Evolutionary conservation across 2,888 invertebrate species (phyloP).

Genomic region (Patella caerulea): DNA sequence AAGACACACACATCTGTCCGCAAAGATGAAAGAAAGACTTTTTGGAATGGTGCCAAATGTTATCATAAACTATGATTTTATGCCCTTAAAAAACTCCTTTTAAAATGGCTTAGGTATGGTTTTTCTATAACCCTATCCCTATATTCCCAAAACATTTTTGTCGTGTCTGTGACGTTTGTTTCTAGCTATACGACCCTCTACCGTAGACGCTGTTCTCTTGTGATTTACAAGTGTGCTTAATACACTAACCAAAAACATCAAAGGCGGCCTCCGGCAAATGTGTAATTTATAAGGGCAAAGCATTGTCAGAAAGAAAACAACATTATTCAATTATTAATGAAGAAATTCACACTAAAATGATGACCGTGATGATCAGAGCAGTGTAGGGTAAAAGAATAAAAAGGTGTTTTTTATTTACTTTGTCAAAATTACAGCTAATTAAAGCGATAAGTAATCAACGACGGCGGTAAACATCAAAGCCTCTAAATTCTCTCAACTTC

Average conservation of each 20-base stretch:
- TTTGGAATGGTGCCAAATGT: neutral
- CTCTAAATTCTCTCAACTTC: slow-evolving; percentile 55
- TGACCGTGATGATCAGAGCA: neutral
- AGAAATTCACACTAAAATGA: neutral
- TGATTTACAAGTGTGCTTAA: slow-evolving; percentile 47
- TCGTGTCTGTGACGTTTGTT: neutral
- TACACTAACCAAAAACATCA: slow-evolving; percentile 48
- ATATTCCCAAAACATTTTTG: neutral
- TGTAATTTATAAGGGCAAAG: slow-evolving; percentile 58
- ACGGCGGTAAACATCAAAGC: slow-evolving; percentile 48
- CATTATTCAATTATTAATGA: slow-evolving; percentile 14
- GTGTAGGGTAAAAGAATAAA: slow-evolving; percentile 4
- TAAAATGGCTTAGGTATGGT: neutral
- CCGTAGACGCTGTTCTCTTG: neutral
- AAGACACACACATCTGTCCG: slow-evolving; percentile 5
- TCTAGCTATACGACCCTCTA: too few relatives aligned
- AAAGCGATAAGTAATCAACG: slow-evolving; percentile 18
- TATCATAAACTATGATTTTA: slow-evolving; percentile 5
- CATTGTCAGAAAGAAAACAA: slow-evolving; percentile 43
- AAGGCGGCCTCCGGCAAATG: slow-evolving; percentile 53
- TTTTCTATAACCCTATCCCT: neutral
- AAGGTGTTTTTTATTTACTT: slow-evolving; percentile 32
- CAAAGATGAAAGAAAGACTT: slow-evolving; percentile 1
- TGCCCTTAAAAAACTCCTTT: neutral
- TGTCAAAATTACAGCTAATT: slow-evolving; percentile 13